These are phyloP conservation scores for Sebastiscus tertius DNA, from an alignment of 2,797 vertebrate genomes.

Conservation along the genomic window DNA sequence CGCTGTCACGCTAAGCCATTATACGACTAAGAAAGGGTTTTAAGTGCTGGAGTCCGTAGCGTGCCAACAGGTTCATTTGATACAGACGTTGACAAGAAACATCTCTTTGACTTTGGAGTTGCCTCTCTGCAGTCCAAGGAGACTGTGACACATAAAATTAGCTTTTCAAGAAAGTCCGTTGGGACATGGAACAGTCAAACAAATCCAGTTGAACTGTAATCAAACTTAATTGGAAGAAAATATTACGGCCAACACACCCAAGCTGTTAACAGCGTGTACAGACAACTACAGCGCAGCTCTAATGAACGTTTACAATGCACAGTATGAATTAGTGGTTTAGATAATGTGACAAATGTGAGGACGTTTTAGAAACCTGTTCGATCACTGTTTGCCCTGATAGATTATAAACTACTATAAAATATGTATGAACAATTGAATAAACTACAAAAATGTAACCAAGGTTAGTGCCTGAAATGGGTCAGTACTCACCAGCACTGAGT, in stretches of 20 bases:
- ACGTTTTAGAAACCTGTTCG: not conserved
- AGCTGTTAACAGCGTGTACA: not conserved
- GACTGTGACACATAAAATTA: not conserved
- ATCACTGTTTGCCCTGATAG: not conserved
- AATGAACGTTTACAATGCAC: not conserved
- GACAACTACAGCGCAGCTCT: not conserved
- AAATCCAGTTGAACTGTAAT: slow-evolving; percentile 11
- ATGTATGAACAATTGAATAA: not conserved
- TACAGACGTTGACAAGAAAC: not conserved
- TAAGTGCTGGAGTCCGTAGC: not conserved
- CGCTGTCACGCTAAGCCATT: not conserved
- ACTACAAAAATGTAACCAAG: not conserved
- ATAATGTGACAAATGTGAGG: not conserved
- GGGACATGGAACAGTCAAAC: not conserved
- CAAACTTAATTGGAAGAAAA: not conserved
- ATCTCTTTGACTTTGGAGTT: not conserved
- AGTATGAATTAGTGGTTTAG: not conserved
- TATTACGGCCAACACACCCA: not conserved
- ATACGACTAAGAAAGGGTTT: not conserved
- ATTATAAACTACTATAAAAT: not conserved
- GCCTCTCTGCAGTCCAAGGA: not conserved
- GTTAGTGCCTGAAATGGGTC: no score
- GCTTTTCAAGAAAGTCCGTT: not conserved
- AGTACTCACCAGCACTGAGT: no score
- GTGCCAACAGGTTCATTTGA: not conserved